Percentiles rank a stretch among this genome's conserved stretches.
Conservation (phyloP, 2,888 invertebrate species). For the Himalopsyche kuldschensis region DNA sequence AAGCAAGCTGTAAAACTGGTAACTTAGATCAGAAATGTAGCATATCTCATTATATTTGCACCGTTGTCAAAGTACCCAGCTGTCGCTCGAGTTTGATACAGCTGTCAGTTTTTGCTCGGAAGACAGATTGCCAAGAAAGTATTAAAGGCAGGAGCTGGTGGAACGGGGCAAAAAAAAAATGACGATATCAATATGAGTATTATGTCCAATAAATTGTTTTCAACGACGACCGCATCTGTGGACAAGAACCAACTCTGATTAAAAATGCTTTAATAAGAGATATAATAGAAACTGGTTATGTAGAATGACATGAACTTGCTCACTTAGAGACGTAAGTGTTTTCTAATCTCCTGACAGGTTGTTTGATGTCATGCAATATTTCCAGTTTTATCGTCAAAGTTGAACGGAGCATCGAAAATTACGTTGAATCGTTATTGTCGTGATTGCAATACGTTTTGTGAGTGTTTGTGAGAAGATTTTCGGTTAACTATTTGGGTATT, state of each 20-base stretch:
- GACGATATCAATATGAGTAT: not conserved
- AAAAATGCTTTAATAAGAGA: not conserved
- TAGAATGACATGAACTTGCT: not conserved
- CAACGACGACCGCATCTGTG: not conserved
- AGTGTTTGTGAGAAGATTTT: not conserved
- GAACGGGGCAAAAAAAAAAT: not conserved
- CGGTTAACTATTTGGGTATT: not conserved
- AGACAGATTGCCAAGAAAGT: not conserved
- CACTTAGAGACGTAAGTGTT: not conserved
- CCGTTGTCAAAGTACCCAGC: not conserved
- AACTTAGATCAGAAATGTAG: not conserved
- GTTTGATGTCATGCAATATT: not conserved
- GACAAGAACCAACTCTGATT: not conserved
- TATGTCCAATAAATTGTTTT: not conserved
- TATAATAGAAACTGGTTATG: not conserved
- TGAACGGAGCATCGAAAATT: not conserved
- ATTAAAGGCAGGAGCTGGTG: not conserved
- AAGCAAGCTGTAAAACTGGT: not conserved
- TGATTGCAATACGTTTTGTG: not conserved
- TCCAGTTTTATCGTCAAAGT: not conserved
- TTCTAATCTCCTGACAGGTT: not conserved
- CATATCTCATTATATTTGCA: not conserved
- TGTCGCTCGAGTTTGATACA: not conserved
- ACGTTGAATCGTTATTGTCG: not conserved
- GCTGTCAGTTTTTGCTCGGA: not conserved